Percentiles rank a stretch among this genome's conserved stretches.
Conservation (phyloP, 2,888 invertebrate species). For the Arge pagana region DNA sequence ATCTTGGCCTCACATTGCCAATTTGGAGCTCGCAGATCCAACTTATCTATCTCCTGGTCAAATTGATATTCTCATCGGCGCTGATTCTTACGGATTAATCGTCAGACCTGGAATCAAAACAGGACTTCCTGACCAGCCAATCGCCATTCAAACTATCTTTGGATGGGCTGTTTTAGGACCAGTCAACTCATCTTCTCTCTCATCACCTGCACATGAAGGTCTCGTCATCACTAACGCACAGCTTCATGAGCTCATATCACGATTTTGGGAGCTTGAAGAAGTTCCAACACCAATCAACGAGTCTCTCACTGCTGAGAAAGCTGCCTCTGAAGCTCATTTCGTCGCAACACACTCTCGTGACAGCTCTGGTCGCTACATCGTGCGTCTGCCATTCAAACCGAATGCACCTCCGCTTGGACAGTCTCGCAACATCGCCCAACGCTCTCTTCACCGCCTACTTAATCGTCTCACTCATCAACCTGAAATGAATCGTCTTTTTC, state of each 20-base stretch:
- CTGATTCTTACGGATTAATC: conserved; percentile 21
- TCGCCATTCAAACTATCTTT: conserved; percentile 4
- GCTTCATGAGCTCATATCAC: not conserved
- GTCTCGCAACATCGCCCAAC: no score
- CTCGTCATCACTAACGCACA: no score
- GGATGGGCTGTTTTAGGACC: conserved; percentile 1
- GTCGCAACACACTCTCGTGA: not conserved
- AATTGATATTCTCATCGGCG: conserved; percentile 17
- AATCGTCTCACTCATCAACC: no score
- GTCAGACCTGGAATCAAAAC: conserved; percentile 5
- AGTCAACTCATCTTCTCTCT: no score
- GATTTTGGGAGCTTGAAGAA: conserved; percentile 7
- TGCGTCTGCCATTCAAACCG: not conserved
- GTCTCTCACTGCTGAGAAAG: not conserved
- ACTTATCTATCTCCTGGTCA: conserved; percentile 4
- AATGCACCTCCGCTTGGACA: no score
- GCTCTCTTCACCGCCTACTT: no score
- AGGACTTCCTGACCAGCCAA: conserved; percentile 5
- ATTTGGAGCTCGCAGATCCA: conserved; percentile 22
- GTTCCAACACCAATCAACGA: not conserved
- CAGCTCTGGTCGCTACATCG: conserved; percentile 10
- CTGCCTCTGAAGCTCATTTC: conserved; percentile 13
- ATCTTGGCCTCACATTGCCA: conserved; percentile 8
- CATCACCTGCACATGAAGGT: no score
- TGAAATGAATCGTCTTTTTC: no score